phyloP scores from a whole-genome alignment of 2,888 invertebrate genomes.

The Lymantria monacha region DNA sequence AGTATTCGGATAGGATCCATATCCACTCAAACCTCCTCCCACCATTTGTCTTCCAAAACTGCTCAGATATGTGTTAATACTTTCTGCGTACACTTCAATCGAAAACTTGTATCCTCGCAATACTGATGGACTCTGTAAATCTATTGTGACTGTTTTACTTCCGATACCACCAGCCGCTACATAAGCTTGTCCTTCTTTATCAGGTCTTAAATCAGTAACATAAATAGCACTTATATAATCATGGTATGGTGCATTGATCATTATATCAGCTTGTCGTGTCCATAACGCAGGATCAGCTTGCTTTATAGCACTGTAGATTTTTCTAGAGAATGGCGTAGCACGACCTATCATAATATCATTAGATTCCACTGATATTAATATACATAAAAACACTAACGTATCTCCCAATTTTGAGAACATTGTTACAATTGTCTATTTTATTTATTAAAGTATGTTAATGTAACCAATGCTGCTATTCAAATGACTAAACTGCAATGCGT shows the following conservation, averaged over 20 bases:
- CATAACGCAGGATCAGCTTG: conserved; percentile 63
- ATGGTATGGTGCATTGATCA: conserved; percentile 48
- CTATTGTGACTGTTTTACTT: conserved; percentile 57
- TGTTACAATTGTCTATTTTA: conserved; percentile 7
- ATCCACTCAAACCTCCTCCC: neutral
- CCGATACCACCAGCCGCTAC: conserved; percentile 66
- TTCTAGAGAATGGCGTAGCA: conserved; percentile 43
- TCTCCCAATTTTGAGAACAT: conserved; percentile 4
- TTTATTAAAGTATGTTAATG: conserved; percentile 1
- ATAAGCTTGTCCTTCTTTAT: conserved; percentile 62
- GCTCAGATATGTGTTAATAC: conserved; percentile 26
- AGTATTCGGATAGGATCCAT: neutral
- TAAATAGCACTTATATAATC: conserved; percentile 60
- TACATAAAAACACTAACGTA: conserved; percentile 1
- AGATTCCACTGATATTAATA: conserved; percentile 12
- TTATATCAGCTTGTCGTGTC: conserved; percentile 59
- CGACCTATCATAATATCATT: conserved; percentile 25
- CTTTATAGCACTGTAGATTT: conserved; percentile 58
- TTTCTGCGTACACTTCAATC: conserved; percentile 59
- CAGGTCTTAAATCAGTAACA: conserved; percentile 61
- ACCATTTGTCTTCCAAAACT: conserved; percentile 6
- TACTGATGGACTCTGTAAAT: conserved; percentile 61
- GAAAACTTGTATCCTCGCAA: conserved; percentile 65
- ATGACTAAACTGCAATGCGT: conserved; percentile 9
- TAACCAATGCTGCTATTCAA: conserved; percentile 3